Base-by-base conservation (phyloP, 2,797 vertebrate genomes). In the Anisognathus igniventris region DNA sequence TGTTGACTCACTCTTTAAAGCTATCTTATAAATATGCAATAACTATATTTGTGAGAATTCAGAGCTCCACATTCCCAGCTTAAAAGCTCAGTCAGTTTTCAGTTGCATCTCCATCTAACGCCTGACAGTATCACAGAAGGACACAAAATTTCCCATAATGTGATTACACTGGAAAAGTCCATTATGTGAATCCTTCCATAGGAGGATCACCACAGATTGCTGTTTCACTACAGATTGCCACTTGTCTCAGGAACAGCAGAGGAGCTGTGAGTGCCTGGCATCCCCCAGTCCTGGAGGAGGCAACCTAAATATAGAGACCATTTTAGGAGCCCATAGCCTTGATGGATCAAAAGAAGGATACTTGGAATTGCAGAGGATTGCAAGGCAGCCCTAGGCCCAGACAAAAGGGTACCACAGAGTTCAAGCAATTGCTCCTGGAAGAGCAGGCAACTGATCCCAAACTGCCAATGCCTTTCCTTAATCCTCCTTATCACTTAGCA, bases 1-100 rank as follows among this genome's bases (percentile, higher is more conserved):
- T 94, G 88, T 93, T 95, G 95, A 95, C 80, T 93, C 68, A 93
- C 31, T 92, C 66, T 94, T 96, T 68, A 92, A 89, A 94, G n/a
- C 90, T 87, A 12, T 75, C 80, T 96, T 88, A 94, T 94, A 94
- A 96, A 86, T 93, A 95, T 84, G 74, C 76, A 84, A 47, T 81
- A 86, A 67, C 23, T 66, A 2, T 66, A 70, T 77, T 91, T 91
- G 60, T 78, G 54, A 72, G n/a, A 75, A 93, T 95, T 86, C 67
- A 65, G 33, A 86, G 56, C 56, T 62, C 78, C 48, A 70, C 65
- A 50, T 80, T 66, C 81, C 20, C 56, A 88, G 30, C 28, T 70
- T 82, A 58, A 88, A 94, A 80, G 22, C 83, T 62, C 40, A 53
- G 67, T 78, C 6, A 7, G 5, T 60, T 93, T 96, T 95, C 42